phyloP scores from a whole-genome alignment of 2,113 vertebrate species.

The Crocuta crocuta region DNA sequence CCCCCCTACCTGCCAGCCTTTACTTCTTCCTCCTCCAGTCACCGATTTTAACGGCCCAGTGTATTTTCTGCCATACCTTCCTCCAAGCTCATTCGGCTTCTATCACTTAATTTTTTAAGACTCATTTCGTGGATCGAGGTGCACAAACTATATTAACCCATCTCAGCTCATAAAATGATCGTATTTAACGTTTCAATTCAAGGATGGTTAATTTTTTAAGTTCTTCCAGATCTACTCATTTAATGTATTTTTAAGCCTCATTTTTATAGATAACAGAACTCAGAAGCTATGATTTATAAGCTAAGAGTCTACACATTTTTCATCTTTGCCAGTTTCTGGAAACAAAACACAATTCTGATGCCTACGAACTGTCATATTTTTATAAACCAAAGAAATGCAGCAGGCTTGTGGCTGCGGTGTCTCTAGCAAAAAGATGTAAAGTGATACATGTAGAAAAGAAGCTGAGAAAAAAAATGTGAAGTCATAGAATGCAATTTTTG shows the following conservation, averaged over 20 bases:
- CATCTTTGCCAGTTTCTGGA: conserved; percentile 44
- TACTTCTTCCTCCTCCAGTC: not conserved
- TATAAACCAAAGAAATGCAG: not conserved
- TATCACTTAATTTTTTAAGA: conserved; percentile 29
- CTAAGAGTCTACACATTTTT: not conserved
- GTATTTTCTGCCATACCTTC: not conserved
- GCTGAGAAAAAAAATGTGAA: not conserved
- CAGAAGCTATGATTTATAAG: not conserved
- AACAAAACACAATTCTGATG: not conserved
- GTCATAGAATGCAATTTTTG: not conserved
- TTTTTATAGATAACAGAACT: conserved; percentile 17
- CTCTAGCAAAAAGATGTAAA: not conserved
- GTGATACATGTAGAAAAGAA: not conserved
- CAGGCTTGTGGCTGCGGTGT: not conserved
- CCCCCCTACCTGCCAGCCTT: not conserved
- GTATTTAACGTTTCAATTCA: conserved; percentile 28
- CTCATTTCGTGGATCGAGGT: not conserved
- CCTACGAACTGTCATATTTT: not conserved
- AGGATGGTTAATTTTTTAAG: conserved; percentile 31
- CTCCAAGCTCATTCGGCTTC: conserved; percentile 31
- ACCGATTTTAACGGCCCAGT: conserved; percentile 16
- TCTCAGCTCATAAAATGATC: not conserved
- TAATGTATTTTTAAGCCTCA: conserved; percentile 29
- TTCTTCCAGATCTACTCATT: conserved; percentile 20
- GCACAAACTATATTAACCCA: conserved; percentile 24